Base-by-base conservation (phyloP, 2,797 vertebrate species). In the Loris lydekkerianus region DNA sequence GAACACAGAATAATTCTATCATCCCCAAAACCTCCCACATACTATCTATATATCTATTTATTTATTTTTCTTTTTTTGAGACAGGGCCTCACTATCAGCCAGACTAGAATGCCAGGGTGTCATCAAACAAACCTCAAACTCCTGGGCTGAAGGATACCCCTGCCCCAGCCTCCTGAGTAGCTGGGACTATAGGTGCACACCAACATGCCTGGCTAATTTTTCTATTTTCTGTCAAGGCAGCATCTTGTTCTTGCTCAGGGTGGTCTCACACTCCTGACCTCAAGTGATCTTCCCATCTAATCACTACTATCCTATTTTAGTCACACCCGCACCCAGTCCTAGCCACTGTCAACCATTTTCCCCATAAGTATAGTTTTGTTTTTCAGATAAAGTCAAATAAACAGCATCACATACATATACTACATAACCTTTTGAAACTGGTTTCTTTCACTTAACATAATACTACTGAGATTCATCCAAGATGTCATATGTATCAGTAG, bases 391-490 rank as follows among this genome's bases (percentile, higher is more conserved):
- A 86, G 65, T 13, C 46, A 89, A 72, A 70, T 63, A 91, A 86
- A 56, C 60, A 31, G 20, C 58, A 70, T 83, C 13, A 43, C 18
- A 60, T 18, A 27, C 14, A 43, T 15, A 60, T 23, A 27, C 14
- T 80, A 73, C 27, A 6, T 46, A 83, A 25, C 1, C 23, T 91
- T 94, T 88, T 58, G 69, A 95, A 34, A 89, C 5, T 10, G 1
- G 23, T 37, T 84, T 93, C 76, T 94, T 94, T 89, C 60, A 86
- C 43, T 85, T 77, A 82, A 14, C 9, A 31, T 49, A 89, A 72
- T 70, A 23, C 20, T 78, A 58, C 76, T 82, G 69, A 70, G 27
- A 75, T 78, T 77, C 56, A 89, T 72, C 56, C n/a, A 92, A 61
- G 13, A 86, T 80, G 29, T 82, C 53, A 25, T 4, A 0, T 46